Conservation (phyloP, 1,140 invertebrate species). For the Zeugodacus cucurbitae region DNA sequence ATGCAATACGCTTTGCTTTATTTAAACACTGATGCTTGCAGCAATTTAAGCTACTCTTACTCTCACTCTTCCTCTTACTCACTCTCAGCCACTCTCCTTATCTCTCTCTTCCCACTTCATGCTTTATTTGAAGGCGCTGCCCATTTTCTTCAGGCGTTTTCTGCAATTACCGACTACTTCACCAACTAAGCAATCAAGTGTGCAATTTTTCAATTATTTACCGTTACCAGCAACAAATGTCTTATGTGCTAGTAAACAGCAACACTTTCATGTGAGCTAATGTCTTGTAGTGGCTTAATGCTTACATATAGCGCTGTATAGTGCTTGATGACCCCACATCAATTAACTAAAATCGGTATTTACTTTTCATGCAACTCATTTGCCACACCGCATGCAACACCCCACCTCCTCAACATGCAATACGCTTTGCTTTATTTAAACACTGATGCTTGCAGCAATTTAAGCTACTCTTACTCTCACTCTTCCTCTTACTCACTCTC, state of each 20-base stretch:
- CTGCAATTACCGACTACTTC: constrained; percentile 29
- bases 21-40: not conserved
- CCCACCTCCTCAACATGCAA: not conserved
- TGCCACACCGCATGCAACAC: not conserved
- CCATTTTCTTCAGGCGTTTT: constrained; percentile 32
- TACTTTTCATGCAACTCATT: constrained; percentile 4
- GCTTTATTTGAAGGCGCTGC: not conserved
- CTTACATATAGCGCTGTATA: not conserved
- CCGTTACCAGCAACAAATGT: constrained; percentile 51
- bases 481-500: not conserved
- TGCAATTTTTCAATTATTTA: constrained; percentile 66
- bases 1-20: not conserved
- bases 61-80: not conserved
- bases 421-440: not conserved
- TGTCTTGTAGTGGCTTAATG: not conserved
- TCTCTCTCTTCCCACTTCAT: too few species aligned
- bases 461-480: not conserved
- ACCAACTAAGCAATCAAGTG: constrained; percentile 49
- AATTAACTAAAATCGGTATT: constrained; percentile 24
- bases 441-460: not conserved
- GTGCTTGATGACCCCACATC: not conserved
- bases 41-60: not conserved
- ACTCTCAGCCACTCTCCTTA: too few species aligned
- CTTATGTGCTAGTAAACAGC: not conserved
- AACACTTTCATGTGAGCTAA: not conserved